Evolutionary conservation across 2,113 vertebrate genomes (phyloP).

Genomic region (Promerops cafer): DNA sequence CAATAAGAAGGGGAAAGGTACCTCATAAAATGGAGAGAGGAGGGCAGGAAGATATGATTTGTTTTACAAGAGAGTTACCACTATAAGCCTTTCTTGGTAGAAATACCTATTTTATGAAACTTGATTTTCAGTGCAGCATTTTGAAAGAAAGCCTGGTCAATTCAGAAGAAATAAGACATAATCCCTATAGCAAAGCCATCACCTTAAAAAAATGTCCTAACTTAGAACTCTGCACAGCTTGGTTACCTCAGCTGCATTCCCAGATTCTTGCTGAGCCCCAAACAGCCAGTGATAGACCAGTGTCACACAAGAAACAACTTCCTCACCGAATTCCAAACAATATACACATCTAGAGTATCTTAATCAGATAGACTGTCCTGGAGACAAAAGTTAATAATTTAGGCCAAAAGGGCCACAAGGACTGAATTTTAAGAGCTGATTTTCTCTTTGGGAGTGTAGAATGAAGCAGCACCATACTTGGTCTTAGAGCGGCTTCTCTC

Average conservation of each 20-base stretch:
- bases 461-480: not conserved
- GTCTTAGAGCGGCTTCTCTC: not conserved
- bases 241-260: not conserved
- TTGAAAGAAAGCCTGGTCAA: not conserved
- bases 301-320: not conserved
- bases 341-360: too few relatives aligned
- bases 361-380: not conserved
- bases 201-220: not conserved
- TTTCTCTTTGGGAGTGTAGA: not conserved
- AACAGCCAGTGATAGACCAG: not conserved
- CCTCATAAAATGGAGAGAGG: not conserved
- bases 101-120: not conserved
- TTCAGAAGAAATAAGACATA: not conserved
- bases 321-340: not conserved
- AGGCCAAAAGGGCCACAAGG: not conserved
- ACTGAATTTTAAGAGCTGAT: not conserved
- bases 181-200: not conserved
- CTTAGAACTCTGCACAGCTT: not conserved
- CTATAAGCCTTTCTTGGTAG: not conserved
- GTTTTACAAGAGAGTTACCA: not conserved
- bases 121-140: not conserved
- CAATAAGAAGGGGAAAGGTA: not conserved
- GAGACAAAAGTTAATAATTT: not conserved
- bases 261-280: not conserved
- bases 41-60: not conserved